phyloP scores from a whole-genome alignment of 2,113 vertebrate species.

The Chiloscyllium plagiosum region DNA sequence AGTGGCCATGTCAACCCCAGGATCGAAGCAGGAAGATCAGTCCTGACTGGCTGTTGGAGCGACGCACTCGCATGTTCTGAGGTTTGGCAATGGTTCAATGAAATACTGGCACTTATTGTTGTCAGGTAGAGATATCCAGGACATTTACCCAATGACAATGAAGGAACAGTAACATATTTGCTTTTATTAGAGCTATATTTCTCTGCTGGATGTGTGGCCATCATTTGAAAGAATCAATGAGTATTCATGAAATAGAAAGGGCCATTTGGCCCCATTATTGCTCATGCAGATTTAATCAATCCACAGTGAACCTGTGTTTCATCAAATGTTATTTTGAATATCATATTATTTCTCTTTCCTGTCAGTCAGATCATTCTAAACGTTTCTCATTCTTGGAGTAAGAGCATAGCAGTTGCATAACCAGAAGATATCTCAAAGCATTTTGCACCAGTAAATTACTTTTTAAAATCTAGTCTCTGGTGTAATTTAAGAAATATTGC shows the following conservation, averaged over 20 bases:
- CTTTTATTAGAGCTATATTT: neutral
- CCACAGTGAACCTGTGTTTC: neutral
- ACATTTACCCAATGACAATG: neutral
- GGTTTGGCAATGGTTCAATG: neutral
- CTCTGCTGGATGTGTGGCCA: neutral
- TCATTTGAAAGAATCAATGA: neutral
- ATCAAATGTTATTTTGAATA: neutral
- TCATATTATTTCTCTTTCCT: neutral
- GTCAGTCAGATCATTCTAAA: neutral
- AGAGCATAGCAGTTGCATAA: neutral
- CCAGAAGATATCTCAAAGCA: neutral
- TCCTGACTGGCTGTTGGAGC: neutral
- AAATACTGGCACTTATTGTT: neutral
- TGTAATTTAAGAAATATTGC: neutral
- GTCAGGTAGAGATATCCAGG: neutral
- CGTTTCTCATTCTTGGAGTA: neutral
- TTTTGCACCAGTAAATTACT: neutral
- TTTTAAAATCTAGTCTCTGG: neutral
- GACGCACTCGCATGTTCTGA: neutral
- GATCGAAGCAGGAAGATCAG: neutral
- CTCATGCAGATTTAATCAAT: neutral
- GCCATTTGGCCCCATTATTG: neutral
- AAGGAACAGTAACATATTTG: neutral
- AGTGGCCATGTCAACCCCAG: neutral
- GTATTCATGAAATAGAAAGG: neutral